Percentiles rank a stretch among this genome's conserved stretches.
These are phyloP conservation scores for Amphipyra berbera DNA, from an alignment of 2,888 invertebrate species.

Conservation along the genomic window DNA sequence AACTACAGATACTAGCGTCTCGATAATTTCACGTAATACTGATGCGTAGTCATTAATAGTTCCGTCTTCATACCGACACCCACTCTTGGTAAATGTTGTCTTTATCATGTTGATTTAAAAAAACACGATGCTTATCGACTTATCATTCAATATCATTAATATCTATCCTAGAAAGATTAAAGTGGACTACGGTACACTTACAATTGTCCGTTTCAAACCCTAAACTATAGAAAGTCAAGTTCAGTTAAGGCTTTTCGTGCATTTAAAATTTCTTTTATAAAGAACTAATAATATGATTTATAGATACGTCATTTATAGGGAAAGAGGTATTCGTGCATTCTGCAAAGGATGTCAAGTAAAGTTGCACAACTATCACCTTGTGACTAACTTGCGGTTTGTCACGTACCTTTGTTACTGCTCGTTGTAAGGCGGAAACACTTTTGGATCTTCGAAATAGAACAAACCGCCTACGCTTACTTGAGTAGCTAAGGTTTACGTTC, in stretches of 20 bases:
- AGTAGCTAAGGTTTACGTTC: background rate
- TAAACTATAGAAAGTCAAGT: no score
- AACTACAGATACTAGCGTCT: conserved; percentile 59
- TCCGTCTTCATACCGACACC: conserved; percentile 31
- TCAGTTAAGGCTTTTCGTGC: no score
- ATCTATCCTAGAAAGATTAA: no score
- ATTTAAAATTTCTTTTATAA: no score
- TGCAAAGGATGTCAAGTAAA: conserved; percentile 24
- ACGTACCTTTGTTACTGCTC: conserved; percentile 46
- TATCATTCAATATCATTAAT: no score
- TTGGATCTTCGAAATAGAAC: conserved; percentile 26
- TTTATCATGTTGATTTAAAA: background rate
- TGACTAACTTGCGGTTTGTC: conserved; percentile 49
- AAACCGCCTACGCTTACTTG: conserved; percentile 8
- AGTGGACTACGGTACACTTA: no score
- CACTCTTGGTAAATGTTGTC: background rate
- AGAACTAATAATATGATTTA: no score
- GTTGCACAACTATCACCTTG: conserved; percentile 48
- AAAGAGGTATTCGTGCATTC: conserved; percentile 12
- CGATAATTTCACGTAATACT: conserved; percentile 61
- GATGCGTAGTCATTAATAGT: conserved; percentile 32
- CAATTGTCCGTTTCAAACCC: no score
- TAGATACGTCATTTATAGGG: background rate
- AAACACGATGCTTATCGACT: background rate
- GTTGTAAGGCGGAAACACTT: conserved; percentile 29